Percentiles rank a stretch among this genome's conserved stretches.
phyloP scores from a whole-genome alignment of 2,113 vertebrate genomes.

The Labeo catla region DNA sequence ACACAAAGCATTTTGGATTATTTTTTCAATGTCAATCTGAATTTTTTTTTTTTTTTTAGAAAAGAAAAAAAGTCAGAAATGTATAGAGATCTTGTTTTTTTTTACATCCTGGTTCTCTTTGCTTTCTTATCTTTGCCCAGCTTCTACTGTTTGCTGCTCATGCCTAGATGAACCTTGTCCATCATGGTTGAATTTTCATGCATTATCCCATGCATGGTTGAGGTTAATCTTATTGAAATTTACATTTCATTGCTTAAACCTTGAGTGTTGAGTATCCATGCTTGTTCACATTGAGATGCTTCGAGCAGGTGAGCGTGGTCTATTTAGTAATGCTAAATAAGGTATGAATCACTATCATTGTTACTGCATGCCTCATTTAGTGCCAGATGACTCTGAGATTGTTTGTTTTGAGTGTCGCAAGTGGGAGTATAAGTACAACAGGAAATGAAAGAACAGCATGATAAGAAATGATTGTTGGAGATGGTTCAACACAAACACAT shows the following conservation, averaged over 20 bases:
- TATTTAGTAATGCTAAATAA: not conserved
- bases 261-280: slow-evolving; percentile 39
- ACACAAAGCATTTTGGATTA: not conserved
- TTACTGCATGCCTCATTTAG: slow-evolving; percentile 18
- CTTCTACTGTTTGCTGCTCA: too few species aligned
- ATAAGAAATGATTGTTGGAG: not conserved
- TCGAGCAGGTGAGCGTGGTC: not conserved
- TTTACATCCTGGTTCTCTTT: slow-evolving; percentile 35
- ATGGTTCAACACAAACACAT: not conserved
- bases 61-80: slow-evolving; percentile 49
- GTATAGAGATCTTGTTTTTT: slow-evolving; percentile 51
- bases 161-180: not conserved
- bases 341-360: not conserved
- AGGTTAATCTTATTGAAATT: slow-evolving; percentile 40
- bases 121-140: slow-evolving; percentile 25
- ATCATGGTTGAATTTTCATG: not conserved
- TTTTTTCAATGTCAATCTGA: slow-evolving; percentile 14
- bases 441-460: not conserved
- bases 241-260: slow-evolving; percentile 54
- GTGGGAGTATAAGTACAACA: slow-evolving; percentile 6
- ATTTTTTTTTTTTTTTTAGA: slow-evolving; percentile 63
- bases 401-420: not conserved
- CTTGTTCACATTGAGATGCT: slow-evolving; percentile 17
- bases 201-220: not conserved
- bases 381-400: not conserved